Evolutionary conservation across 2,113 vertebrate species (phyloP).

Genomic region (Vulpes lagopus): DNA sequence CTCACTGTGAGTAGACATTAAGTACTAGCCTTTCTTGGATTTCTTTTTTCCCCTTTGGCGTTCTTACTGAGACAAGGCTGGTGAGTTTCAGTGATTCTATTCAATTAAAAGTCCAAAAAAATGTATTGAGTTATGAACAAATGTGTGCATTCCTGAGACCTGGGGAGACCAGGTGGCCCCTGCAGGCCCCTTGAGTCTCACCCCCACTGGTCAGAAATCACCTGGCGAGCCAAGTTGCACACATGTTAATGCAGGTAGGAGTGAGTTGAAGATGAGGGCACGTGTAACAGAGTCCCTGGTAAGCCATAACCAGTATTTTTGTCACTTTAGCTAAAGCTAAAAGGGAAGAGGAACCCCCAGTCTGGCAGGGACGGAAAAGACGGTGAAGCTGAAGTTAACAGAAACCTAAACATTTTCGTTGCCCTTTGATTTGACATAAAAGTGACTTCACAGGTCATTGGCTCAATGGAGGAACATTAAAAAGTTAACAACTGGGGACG

Average conservation of each 20-base stretch:
- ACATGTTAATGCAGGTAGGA: background rate
- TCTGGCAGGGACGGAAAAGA: background rate
- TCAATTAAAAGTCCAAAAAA: background rate
- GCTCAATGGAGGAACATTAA: background rate
- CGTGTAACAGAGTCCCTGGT: no score
- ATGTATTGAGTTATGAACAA: accelerated
- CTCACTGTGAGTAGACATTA: background rate
- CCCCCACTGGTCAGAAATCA: accelerated
- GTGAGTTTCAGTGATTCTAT: background rate
- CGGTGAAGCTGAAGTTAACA: background rate
- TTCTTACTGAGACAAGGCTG: background rate
- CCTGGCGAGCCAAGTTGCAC: background rate
- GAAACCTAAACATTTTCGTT: background rate
- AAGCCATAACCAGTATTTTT: accelerated
- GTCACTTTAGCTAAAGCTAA: no score
- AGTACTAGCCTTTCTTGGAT: background rate
- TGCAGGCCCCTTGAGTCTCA: accelerated
- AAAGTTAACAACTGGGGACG: background rate
- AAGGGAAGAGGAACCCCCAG: background rate
- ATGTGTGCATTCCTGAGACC: background rate
- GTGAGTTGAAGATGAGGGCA: background rate
- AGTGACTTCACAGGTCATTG: background rate
- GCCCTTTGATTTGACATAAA: background rate
- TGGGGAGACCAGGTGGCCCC: accelerated
- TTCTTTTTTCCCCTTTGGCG: background rate